Evolutionary conservation across 2,113 vertebrate genomes (phyloP).

Genomic region (Progne subis): DNA sequence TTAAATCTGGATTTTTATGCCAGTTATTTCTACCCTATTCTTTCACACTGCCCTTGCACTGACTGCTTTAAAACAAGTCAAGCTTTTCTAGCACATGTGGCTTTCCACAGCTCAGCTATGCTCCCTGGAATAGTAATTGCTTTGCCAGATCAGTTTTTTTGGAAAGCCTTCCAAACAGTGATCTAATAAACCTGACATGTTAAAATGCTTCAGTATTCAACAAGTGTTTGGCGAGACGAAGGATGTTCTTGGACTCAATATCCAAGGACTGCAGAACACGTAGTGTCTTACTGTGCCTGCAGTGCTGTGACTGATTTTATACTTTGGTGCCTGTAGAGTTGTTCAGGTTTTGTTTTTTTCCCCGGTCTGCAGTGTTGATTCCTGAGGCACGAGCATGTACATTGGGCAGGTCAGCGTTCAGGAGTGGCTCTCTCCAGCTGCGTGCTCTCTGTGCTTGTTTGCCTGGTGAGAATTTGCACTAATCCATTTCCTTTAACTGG

Average conservation of each 20-base stretch:
- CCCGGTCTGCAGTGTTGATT: not conserved
- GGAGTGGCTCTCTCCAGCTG: not conserved
- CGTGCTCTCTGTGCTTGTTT: not conserved
- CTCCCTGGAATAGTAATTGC: slow-evolving; percentile 39
- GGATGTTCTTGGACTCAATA: slow-evolving; percentile 39
- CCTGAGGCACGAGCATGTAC: not conserved
- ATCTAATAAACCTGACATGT: slow-evolving; percentile 52
- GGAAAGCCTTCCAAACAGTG: slow-evolving; percentile 30
- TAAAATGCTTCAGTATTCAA: slow-evolving; percentile 48
- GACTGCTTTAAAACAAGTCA: not conserved
- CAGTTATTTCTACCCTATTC: not conserved
- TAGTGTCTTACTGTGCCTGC: not conserved
- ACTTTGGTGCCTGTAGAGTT: not conserved
- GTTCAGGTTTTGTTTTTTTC: not conserved
- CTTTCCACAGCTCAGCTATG: not conserved
- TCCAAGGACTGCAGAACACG: not conserved
- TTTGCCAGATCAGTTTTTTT: slow-evolving; percentile 35
- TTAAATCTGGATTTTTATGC: not conserved
- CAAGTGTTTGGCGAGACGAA: slow-evolving; percentile 53
- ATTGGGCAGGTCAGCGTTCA: not conserved
- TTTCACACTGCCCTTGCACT: not conserved
- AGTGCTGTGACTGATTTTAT: not conserved
- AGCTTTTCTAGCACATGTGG: slow-evolving; percentile 1
- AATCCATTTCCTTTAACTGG: not conserved
- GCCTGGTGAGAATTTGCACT: not conserved